Evolutionary conservation across 2,888 invertebrate species (phyloP), one percentile per base, ranked within the genome.

Genomic region (Latrodectus elegans): DNA sequence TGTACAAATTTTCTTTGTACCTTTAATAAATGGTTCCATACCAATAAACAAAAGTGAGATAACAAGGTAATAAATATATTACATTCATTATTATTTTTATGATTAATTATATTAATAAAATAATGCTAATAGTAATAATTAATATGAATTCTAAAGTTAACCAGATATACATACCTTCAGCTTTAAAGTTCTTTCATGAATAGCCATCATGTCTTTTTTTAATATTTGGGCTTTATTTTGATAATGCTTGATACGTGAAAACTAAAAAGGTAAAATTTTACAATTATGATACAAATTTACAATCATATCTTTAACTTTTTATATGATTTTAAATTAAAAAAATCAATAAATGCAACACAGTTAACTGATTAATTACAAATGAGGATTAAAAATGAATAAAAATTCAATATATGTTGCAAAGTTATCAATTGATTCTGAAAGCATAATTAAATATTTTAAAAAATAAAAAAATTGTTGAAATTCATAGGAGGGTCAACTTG

Each of bases 181-280:
- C 52, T 84, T 89, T 38, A 80, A 68, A 51, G 89, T 80, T 77
- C 88, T 74, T n/a, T 89, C 89, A 80, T 88, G 72, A n/a, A 89
- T 70, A 53, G 76, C n/a, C 60, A 88, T 8, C 92, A 92, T 92
- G 80, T 92, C 92, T 85, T 91, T 91, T 84, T 91, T 92, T 15
- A 92, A 88, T 26, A 90, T 90, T 12, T 91, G 77, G 65, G 92
- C 89, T 89, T 92, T 92, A 52, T 83, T 89, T 84, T 92, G 91
- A 80, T 92, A 92, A 11, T 88, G 81, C 84, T 90, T 91, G 0
- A 92, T 91, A 89, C 91, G 91, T 15, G 90, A 88, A 91, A 92
- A 92, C 92, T 92, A 89, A 52, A 90, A 77, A 75, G 60, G 76
- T 68, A 80, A 84, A 70, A 12, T 12, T 65, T 38, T 65, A 64